Percentiles rank a stretch among this genome's conserved stretches.
Evolutionary conservation across 2,888 invertebrate species (phyloP).

Genomic region (Drosophila neotestacea): DNA sequence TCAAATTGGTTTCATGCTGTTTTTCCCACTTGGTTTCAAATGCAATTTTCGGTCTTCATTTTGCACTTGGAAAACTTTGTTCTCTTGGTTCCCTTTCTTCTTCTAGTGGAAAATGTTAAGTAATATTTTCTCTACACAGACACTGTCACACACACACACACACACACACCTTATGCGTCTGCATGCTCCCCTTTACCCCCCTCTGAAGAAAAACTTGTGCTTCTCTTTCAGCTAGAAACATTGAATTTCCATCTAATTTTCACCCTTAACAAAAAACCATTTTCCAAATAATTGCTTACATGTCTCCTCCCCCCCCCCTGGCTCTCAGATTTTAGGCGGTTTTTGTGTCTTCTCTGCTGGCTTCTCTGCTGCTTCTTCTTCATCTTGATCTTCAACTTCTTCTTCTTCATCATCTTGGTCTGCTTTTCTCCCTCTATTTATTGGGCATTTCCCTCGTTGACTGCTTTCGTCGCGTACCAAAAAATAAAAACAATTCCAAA

Average conservation of each 20-base stretch:
- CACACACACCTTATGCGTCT: slow-evolving; percentile 1
- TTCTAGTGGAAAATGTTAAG: neutral
- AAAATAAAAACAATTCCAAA: slow-evolving; percentile 10
- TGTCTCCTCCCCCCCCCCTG: neutral
- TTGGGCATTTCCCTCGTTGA: slow-evolving; percentile 31
- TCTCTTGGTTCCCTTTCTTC: slow-evolving; percentile 5
- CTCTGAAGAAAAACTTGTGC: slow-evolving; percentile 15
- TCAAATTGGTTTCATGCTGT: slow-evolving; percentile 37
- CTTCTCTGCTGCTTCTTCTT: slow-evolving; percentile 30
- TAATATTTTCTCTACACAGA: neutral
- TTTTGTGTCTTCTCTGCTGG: slow-evolving; percentile 11
- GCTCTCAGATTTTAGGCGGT: slow-evolving; percentile 2
- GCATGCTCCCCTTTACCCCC: neutral
- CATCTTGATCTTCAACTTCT: slow-evolving; percentile 27
- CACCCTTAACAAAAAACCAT: neutral
- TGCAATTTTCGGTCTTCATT: slow-evolving; percentile 1
- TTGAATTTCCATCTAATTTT: neutral
- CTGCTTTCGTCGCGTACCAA: slow-evolving; percentile 28
- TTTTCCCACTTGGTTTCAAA: slow-evolving; percentile 1
- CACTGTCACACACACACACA: slow-evolving; percentile 1
- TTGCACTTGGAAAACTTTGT: slow-evolving; percentile 14
- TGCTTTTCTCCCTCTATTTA: slow-evolving; percentile 33
- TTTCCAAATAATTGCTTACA: slow-evolving; percentile 16
- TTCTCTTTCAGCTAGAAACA: slow-evolving; percentile 45
- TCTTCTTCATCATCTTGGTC: slow-evolving; percentile 38